These are phyloP conservation scores for Morbakka virulenta DNA, from an alignment of 30 jellyfish, hydroid and myxozoan genomes.

Conservation along the genomic window DNA sequence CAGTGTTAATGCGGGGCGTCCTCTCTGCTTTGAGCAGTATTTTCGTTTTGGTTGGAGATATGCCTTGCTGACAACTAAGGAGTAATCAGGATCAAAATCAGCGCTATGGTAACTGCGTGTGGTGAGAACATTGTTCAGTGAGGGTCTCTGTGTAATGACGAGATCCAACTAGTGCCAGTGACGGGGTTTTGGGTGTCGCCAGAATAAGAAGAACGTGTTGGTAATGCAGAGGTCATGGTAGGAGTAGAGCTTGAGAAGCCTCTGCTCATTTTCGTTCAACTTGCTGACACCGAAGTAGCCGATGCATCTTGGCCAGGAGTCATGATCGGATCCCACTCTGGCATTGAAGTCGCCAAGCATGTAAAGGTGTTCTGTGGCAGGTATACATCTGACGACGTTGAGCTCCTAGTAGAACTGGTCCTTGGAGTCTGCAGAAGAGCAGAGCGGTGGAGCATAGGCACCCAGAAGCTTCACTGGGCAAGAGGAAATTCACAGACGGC, in stretches of 20 bases:
- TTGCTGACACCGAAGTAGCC: not conserved
- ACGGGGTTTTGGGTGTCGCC: not conserved
- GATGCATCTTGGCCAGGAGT: not conserved
- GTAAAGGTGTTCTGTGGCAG: not conserved
- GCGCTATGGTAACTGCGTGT: no score
- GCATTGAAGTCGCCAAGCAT: constrained; percentile 1
- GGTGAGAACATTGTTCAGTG: no score
- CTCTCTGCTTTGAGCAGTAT: no score
- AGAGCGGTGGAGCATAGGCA: constrained; percentile 8
- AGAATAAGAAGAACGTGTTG: not conserved
- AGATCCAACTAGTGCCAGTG: not conserved
- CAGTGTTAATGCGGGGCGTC: no score
- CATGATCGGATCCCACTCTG: not conserved
- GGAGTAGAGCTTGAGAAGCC: not conserved
- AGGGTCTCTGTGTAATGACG: no score
- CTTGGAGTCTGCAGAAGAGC: not conserved
- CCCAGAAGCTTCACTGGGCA: not conserved
- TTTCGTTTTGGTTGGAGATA: no score
- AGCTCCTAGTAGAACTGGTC: not conserved
- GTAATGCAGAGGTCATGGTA: not conserved
- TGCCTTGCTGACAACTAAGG: no score
- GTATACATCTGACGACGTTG: not conserved
- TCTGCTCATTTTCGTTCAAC: not conserved
- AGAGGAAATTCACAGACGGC: not conserved
- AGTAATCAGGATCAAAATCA: no score